A percentile compares a stretch with the other conserved stretches of the same genome.
Evolutionary conservation across 2,888 invertebrate species (phyloP).

Genomic region (Chaetogeoica ovagalla): DNA sequence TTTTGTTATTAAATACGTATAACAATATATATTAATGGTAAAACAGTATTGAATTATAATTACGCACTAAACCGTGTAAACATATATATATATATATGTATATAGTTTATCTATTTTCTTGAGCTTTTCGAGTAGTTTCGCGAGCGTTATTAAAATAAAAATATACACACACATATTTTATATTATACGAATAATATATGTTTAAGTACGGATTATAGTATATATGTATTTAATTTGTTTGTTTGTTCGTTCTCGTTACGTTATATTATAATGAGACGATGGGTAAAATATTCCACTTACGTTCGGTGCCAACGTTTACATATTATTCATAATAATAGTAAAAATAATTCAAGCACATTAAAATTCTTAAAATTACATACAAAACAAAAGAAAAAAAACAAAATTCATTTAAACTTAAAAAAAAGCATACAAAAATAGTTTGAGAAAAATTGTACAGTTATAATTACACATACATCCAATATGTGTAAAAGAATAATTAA

Average conservation of each 20-base stretch:
- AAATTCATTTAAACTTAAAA: slow-evolving; percentile 45
- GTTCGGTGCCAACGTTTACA: slow-evolving; percentile 4
- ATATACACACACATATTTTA: no score
- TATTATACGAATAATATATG: no score
- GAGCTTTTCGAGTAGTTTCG: slow-evolving; percentile 28
- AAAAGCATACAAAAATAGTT: slow-evolving; percentile 52
- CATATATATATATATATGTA: background rate
- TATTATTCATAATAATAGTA: background rate
- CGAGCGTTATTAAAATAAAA: slow-evolving; percentile 31
- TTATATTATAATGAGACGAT: background rate
- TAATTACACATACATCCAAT: background rate
- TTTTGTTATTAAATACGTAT: no score
- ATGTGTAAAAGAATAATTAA: slow-evolving; percentile 36
- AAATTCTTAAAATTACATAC: slow-evolving; percentile 42
- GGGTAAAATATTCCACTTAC: slow-evolving; percentile 24
- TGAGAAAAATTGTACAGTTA: slow-evolving; percentile 34
- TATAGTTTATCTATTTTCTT: slow-evolving; percentile 28
- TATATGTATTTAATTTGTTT: no score
- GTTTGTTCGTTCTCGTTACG: background rate
- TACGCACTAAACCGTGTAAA: background rate
- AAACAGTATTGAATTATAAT: no score
- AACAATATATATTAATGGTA: no score
- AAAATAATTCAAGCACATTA: slow-evolving; percentile 24
- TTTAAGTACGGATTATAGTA: slow-evolving; percentile 23
- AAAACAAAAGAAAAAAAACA: slow-evolving; percentile 45